These are phyloP conservation scores for Trichechus manatus DNA, from an alignment of 2,113 vertebrate species.

Conservation along the genomic window DNA sequence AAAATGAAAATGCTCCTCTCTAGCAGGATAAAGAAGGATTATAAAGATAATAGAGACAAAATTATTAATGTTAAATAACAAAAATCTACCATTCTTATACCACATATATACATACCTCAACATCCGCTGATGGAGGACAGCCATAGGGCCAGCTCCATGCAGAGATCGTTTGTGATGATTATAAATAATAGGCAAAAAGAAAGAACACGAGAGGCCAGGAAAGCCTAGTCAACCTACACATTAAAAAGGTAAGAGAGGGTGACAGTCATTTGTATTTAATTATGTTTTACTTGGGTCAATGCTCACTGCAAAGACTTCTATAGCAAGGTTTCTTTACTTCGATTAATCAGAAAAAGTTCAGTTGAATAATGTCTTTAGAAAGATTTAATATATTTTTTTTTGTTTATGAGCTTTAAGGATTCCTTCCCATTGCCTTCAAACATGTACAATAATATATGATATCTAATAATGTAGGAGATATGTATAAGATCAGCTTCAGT, in stretches of 20 bases:
- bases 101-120: neutral
- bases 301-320: neutral
- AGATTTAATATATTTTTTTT: neutral
- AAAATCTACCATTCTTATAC: neutral
- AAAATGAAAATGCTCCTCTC: neutral
- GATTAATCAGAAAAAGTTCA: conserved; percentile 12
- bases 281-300: neutral
- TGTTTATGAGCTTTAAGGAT: neutral
- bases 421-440: neutral
- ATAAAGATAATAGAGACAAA: neutral
- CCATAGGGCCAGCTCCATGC: neutral
- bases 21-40: neutral
- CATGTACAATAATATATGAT: neutral
- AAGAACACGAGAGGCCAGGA: neutral
- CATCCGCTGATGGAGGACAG: neutral
- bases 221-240: neutral
- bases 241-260: neutral
- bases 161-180: neutral
- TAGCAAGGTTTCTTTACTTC: neutral
- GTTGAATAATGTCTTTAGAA: neutral
- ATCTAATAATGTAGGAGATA: neutral
- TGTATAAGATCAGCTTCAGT: neutral
- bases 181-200: neutral
- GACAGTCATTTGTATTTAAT: neutral
- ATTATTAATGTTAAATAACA: neutral